Evolutionary conservation across 2,113 vertebrate genomes (phyloP).

Genomic region (Hystrix brachyura): DNA sequence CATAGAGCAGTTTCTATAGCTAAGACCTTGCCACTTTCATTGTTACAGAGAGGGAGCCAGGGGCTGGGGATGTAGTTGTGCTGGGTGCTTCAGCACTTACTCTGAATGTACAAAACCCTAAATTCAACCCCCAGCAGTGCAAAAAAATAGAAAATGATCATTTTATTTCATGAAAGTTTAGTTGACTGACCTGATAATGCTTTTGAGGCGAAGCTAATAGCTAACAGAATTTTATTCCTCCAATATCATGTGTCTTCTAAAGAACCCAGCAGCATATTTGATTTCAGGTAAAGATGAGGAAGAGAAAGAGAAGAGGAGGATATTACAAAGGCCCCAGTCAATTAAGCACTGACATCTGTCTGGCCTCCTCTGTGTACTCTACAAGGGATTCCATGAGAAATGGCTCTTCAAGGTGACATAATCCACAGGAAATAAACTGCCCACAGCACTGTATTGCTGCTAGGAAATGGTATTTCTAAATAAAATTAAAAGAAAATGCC

Average conservation of each 20-base stretch:
- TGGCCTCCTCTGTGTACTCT: background rate
- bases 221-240: background rate
- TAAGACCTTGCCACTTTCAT: background rate
- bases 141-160: background rate
- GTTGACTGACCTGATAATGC: background rate
- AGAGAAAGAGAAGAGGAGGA: background rate
- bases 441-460: background rate
- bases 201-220: background rate
- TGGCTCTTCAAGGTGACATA: background rate
- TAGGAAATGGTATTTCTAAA: conserved; percentile 49
- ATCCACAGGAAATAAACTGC: background rate
- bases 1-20: background rate
- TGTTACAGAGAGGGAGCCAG: background rate
- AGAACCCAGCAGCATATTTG: background rate
- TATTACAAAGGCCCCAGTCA: conserved; percentile 16
- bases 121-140: background rate
- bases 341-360: background rate
- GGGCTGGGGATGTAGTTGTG: background rate
- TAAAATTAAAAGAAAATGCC: conserved; percentile 56
- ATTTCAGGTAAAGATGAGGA: conserved; percentile 35
- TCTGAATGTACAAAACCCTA: background rate
- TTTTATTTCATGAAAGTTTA: conserved; percentile 3
- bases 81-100: background rate
- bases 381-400: conserved; percentile 22
- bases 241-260: background rate